Evolutionary conservation across 1,140 invertebrate genomes (phyloP).

Genomic region (Leptestheria dahalacensis): DNA sequence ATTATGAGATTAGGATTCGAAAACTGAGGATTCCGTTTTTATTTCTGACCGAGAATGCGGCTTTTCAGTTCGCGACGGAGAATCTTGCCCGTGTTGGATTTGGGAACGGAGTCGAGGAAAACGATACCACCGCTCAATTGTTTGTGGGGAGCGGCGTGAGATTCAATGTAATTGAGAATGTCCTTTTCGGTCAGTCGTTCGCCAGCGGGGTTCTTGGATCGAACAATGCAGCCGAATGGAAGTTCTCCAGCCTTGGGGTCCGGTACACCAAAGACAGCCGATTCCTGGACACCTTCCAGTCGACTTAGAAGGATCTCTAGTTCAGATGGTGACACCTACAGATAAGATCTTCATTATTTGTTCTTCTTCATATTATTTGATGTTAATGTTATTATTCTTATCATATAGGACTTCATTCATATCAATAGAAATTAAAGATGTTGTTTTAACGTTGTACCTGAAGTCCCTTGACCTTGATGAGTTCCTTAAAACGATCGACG

Average conservation of each 20-base stretch:
- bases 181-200: conserved; percentile 7
- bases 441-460: conserved; percentile 18
- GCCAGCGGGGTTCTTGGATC: conserved; percentile 5
- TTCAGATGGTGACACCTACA: conserved; percentile 21
- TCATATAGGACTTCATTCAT: too few relatives aligned
- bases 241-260: conserved; percentile 31
- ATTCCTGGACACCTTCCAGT: conserved; percentile 29
- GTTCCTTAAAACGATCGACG: conserved; percentile 33
- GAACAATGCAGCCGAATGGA: conserved; percentile 24
- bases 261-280: conserved; percentile 32
- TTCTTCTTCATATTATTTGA: too few relatives aligned
- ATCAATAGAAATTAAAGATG: too few relatives aligned
- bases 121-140: conserved; percentile 24
- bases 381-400: too few relatives aligned
- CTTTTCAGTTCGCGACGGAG: conserved; percentile 23
- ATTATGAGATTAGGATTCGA: background rate
- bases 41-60: too few relatives aligned
- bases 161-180: conserved; percentile 12
- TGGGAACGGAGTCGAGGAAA: conserved; percentile 28
- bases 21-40: too few relatives aligned
- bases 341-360: too few relatives aligned
- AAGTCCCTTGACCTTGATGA: conserved; percentile 21
- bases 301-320: conserved; percentile 26
- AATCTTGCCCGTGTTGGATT: conserved; percentile 29
- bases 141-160: conserved; percentile 16